A percentile compares a stretch with the other conserved stretches of the same genome.
Evolutionary conservation across 2,888 invertebrate species (phyloP).

Genomic region (Rhabditophanes sp.): DNA sequence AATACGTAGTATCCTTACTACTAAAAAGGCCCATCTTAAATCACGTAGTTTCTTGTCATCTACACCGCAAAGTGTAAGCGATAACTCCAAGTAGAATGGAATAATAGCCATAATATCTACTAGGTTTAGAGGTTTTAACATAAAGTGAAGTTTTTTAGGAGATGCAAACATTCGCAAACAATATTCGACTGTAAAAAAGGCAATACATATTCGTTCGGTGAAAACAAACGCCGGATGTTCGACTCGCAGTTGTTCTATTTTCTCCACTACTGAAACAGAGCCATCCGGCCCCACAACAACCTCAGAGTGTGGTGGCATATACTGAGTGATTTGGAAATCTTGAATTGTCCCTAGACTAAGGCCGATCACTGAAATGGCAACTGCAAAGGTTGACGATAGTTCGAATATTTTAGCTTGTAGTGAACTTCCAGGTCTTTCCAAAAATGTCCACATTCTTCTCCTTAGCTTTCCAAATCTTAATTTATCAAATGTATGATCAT

Average conservation of each 20-base stretch:
- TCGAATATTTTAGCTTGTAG: slow-evolving; percentile 36
- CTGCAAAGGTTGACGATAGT: slow-evolving; percentile 39
- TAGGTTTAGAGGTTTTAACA: slow-evolving; percentile 34
- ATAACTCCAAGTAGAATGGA: slow-evolving; percentile 40
- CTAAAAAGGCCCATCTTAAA: slow-evolving; percentile 41
- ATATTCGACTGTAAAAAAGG: slow-evolving; percentile 42
- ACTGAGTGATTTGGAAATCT: slow-evolving; percentile 36
- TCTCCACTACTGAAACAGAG: slow-evolving; percentile 26
- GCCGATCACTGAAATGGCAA: slow-evolving; percentile 41
- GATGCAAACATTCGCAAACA: slow-evolving; percentile 15
- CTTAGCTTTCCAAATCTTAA: slow-evolving; percentile 34
- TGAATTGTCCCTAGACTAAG: slow-evolving; percentile 42
- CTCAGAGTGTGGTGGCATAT: slow-evolving; percentile 36
- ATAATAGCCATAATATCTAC: slow-evolving; percentile 39
- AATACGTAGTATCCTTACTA: slow-evolving; percentile 41
- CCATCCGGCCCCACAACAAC: slow-evolving; percentile 34
- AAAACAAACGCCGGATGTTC: slow-evolving; percentile 43
- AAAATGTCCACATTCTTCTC: slow-evolving; percentile 42
- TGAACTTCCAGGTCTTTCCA: slow-evolving; percentile 27
- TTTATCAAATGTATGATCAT: slow-evolving; percentile 42
- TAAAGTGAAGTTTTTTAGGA: slow-evolving; percentile 37
- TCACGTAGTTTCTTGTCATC: slow-evolving; percentile 40
- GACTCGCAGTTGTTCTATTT: slow-evolving; percentile 35
- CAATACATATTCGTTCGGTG: slow-evolving; percentile 42
- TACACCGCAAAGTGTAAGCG: slow-evolving; percentile 38